Evolutionary conservation across 2,888 invertebrate genomes (phyloP).

Genomic region (Sicus ferrugineus): DNA sequence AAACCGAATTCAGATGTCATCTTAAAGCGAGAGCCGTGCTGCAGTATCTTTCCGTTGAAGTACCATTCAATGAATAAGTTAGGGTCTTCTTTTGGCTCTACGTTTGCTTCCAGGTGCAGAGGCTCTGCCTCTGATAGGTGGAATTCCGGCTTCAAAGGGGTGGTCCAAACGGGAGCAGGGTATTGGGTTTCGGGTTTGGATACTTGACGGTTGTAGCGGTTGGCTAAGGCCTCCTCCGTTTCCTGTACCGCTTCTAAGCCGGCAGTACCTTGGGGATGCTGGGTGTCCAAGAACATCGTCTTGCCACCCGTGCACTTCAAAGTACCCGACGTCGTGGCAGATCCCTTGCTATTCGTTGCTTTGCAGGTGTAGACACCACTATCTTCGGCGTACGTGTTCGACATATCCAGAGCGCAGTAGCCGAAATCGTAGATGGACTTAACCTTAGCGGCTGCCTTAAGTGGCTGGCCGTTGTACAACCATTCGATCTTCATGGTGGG

Average conservation of each 20-base stretch:
- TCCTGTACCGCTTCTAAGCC: conserved; percentile 90
- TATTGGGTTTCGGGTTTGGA: conserved; percentile 79
- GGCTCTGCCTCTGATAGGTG: conserved; percentile 82
- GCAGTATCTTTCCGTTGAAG: conserved; percentile 87
- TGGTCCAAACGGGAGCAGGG: conserved; percentile 86
- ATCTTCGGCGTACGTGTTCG: conserved; percentile 88
- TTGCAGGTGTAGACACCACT: conserved; percentile 91
- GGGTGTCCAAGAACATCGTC: conserved; percentile 85
- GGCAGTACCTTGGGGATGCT: conserved; percentile 92
- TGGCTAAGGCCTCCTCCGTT: conserved; percentile 82
- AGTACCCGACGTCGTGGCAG: conserved; percentile 89
- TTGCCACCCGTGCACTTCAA: conserved; percentile 83
- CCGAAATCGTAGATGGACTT: conserved; percentile 96
- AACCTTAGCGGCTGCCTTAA: conserved; percentile 88
- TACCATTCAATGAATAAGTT: conserved; percentile 92
- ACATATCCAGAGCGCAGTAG: conserved; percentile 89
- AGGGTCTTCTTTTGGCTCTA: conserved; percentile 93
- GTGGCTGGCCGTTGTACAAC: conserved; percentile 91
- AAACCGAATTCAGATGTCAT: conserved; percentile 96
- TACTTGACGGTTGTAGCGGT: conserved; percentile 74
- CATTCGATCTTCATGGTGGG: conserved; percentile 92
- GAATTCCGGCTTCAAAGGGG: conserved; percentile 82
- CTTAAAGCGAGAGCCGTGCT: conserved; percentile 89
- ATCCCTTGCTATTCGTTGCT: conserved; percentile 87
- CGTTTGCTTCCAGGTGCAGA: conserved; percentile 91